Conservation (phyloP, 2,888 invertebrate species). For the Spisula solida region DNA sequence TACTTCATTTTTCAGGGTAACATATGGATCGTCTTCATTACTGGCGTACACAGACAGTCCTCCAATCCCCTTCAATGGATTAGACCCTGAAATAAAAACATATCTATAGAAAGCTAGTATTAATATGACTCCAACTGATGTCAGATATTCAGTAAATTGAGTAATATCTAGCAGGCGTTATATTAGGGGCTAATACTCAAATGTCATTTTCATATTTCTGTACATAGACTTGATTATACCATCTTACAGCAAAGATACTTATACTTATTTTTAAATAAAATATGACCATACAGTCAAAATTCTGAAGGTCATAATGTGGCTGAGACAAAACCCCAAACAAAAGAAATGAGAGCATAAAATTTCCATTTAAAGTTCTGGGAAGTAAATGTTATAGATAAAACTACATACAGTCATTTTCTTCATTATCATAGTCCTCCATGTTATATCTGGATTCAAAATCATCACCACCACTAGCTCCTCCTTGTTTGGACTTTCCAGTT, state of each 20-base stretch:
- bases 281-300: too few relatives aligned
- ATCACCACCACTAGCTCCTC: conserved; percentile 81
- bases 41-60: conserved; percentile 85
- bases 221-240: too few relatives aligned
- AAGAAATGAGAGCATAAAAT: too few relatives aligned
- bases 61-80: conserved; percentile 78
- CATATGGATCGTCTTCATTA: conserved; percentile 88
- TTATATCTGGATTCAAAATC: conserved; percentile 91
- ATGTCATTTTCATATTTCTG: too few relatives aligned
- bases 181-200: too few relatives aligned
- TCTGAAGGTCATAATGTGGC: too few relatives aligned
- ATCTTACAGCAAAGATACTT: too few relatives aligned
- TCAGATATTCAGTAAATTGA: neutral
- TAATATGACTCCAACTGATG: neutral
- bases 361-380: too few relatives aligned
- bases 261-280: too few relatives aligned
- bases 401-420: conserved; percentile 76
- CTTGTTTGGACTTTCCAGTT: conserved; percentile 71
- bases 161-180: too few relatives aligned
- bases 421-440: conserved; percentile 88
- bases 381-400: neutral
- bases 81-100: conserved; percentile 47
- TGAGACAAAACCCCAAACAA: too few relatives aligned
- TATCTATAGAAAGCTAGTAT: too few relatives aligned
- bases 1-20: conserved; percentile 87